Conservation (phyloP, 2,888 invertebrate genomes). For the Stenotaenia linearis region DNA sequence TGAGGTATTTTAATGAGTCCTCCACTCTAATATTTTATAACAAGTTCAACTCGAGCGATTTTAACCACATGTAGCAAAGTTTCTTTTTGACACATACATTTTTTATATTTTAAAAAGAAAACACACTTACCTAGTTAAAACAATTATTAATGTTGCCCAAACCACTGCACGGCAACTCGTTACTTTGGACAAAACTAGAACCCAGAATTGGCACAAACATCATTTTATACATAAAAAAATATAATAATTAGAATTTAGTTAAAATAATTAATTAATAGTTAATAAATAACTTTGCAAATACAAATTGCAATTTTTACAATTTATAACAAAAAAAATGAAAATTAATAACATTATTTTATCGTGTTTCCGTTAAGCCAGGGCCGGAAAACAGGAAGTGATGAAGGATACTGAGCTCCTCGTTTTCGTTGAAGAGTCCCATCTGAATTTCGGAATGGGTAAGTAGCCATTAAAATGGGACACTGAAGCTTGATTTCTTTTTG, state of each 20-base stretch:
- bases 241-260: not conserved
- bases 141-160: not conserved
- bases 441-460: conserved; percentile 68
- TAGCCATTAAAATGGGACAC: conserved; percentile 83
- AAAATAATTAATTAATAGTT: not conserved
- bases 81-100: too few relatives aligned
- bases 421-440: conserved; percentile 55
- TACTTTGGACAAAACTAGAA: not conserved
- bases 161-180: not conserved
- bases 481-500: conserved; percentile 89
- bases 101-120: too few relatives aligned
- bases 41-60: too few relatives aligned
- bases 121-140: too few relatives aligned
- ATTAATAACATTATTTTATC: not conserved
- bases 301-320: not conserved
- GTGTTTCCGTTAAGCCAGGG: conserved; percentile 50
- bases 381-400: conserved; percentile 81
- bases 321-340: too few relatives aligned
- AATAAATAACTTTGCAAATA: not conserved
- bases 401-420: conserved; percentile 85
- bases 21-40: too few relatives aligned
- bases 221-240: not conserved
- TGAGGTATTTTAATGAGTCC: too few relatives aligned
- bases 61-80: too few relatives aligned
- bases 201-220: not conserved